phyloP scores from a whole-genome alignment of 2,113 vertebrate species.

The Eidolon helvum region DNA sequence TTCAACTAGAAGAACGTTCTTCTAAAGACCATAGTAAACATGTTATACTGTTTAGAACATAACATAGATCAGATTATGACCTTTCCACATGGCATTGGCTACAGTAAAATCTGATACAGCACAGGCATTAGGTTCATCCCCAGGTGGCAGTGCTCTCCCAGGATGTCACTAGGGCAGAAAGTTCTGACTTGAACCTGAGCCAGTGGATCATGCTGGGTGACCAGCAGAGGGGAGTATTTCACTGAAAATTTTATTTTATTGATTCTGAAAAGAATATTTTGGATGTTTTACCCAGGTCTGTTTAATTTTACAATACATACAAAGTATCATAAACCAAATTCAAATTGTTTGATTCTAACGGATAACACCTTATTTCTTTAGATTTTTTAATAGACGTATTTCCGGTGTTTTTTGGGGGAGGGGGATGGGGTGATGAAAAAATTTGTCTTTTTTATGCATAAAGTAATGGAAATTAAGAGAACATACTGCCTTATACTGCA shows the following conservation, averaged over 20 bases:
- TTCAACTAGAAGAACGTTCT: background rate
- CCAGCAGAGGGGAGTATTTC: constrained; percentile 82
- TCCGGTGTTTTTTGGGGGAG: background rate
- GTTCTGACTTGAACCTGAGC: background rate
- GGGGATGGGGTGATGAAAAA: background rate
- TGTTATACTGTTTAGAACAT: background rate
- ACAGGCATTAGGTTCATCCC: background rate
- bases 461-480: constrained; percentile 18
- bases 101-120: background rate
- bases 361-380: constrained; percentile 17
- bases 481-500: background rate
- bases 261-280: background rate
- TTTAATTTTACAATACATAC: background rate
- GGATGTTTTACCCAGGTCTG: background rate
- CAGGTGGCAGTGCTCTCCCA: background rate
- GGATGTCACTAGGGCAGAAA: background rate
- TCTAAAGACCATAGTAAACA: background rate
- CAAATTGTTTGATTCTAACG: background rate
- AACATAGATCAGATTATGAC: background rate
- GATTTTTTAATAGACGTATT: background rate
- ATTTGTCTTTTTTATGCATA: background rate
- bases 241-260: constrained; percentile 32
- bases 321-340: background rate
- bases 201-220: background rate
- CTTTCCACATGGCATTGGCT: background rate